Base-by-base conservation (phyloP, 2,797 vertebrate species). In the Novumbra hubbsi region DNA sequence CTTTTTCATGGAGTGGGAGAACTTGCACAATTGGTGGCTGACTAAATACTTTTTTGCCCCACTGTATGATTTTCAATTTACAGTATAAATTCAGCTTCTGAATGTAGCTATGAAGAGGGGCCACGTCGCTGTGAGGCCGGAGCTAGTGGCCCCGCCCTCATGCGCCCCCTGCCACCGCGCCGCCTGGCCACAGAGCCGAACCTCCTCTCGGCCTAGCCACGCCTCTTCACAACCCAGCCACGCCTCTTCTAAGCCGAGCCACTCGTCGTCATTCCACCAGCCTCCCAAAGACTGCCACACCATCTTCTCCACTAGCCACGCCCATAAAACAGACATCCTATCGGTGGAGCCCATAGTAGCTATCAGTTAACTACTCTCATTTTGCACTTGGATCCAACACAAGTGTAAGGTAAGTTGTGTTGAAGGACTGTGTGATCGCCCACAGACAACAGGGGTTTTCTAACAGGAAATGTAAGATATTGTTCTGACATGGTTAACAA, bases 341-440 rank as follows among this genome's bases (percentile, higher is more conserved):
- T 94, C 94, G 0, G 93, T 96, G 76, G 93, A 98, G 79, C 96
- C 95, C 0, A 90, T 94, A 0, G 92, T 96, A 73, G 88, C 88
- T 0, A 82, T 93, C 76, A 93, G 86, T 81, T 97, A 88, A 94
- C 62, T 0, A 50, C 65, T 38, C 5, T 34, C 65, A 32, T 16
- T 24, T 32, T 19, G 11, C 49, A 70, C 9, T 49, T 11, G 28
- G 48, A 45, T 1, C 41, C 14, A 45, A 45, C 9, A 14, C 41
- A 45, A 45, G 41, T 45, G 41, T 45, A 45, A 32, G 32, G 65
- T 34, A n/a, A 19, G 17, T 41, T 34, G 32, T 41, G 32, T n/a
- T 67, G 6, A 41, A 67, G 34, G 34, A 67, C 34, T 38, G 19
- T 3, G 7, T 32, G 16, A 32, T 32, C 17, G 19, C 12, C 30